Evolutionary conservation across 53 echinoderm and acorn worm genomes (phyloP), one percentile per base, ranked within the genome.

Genomic region (Pentamera pediparva): DNA sequence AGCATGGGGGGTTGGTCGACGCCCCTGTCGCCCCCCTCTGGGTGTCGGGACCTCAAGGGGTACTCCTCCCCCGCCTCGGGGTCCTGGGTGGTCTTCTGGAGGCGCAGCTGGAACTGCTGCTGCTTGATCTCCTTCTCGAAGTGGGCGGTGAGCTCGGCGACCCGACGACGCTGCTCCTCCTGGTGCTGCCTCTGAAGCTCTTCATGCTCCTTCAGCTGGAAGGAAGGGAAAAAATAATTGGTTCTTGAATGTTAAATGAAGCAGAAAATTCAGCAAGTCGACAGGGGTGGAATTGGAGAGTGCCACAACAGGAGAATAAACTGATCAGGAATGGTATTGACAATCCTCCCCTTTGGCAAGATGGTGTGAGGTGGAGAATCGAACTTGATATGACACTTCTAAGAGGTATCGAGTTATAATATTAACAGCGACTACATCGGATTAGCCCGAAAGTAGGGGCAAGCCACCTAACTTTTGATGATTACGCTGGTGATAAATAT

Each of bases 81-180:
- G 48, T 88, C 83, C 8, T 85, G 85, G 67, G 76, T 88, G 67
- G 76, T 88, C 61, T 91, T 91, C 60, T 91, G 98, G 52, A 96
- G 63, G 22, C 91, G 85, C 27, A 96, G 81, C 56, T 96, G 98
- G 20, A 84, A 88, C 35, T 96, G 98, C 57, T 96, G 98, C 15
- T 88, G 84, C 45, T 96, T 96, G 76, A 96, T 96, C 74, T 96
- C 91, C 62, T 96, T 91, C 72, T 96, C 98, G 37, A 96, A 90
- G 70, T 96, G 98, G 57, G 86, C 70, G 6, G 90, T 96, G 57
- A 96, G 79, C 63, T 88, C 86, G 48, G 84, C 87, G 11, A 86
- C 87, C 19, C 91, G 82, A 17, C 88, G 76, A 40, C 86, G 85
- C 78, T 96, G 98, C 40, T 91, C 98, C 69, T 88, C 87, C 63